Percentiles rank a stretch among this genome's conserved stretches.
phyloP scores from a whole-genome alignment of 1,140 invertebrate genomes.

The Drosophila sulfurigaster region DNA sequence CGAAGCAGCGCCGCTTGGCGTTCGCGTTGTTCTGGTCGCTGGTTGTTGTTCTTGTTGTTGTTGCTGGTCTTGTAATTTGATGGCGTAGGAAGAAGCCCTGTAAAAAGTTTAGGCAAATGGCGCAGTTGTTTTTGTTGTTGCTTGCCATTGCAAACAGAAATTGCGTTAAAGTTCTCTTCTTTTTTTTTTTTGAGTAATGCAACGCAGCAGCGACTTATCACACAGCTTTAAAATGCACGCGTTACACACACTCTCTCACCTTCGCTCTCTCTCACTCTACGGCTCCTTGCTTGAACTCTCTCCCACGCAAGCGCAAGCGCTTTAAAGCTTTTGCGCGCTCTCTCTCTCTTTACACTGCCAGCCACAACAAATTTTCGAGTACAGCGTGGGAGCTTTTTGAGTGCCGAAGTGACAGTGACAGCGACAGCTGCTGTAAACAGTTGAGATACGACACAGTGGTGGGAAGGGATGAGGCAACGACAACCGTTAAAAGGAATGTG shows the following conservation, averaged over 20 bases:
- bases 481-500: background rate
- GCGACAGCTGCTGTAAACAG: constrained; percentile 74
- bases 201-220: constrained; percentile 56
- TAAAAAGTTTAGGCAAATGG: constrained; percentile 43
- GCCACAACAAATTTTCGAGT: constrained; percentile 77
- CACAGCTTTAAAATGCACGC: constrained; percentile 60
- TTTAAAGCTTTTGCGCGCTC: constrained; percentile 5
- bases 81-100: constrained; percentile 46
- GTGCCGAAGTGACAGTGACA: constrained; percentile 26
- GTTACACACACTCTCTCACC: background rate
- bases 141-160: constrained; percentile 22
- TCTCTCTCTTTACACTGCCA: constrained; percentile 39
- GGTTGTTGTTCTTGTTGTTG: constrained; percentile 32
- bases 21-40: constrained; percentile 16
- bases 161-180: background rate
- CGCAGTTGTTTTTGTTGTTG: constrained; percentile 31
- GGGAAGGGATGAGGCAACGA: too few relatives aligned
- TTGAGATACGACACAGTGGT: constrained; percentile 1
- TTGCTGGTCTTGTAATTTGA: constrained; percentile 36
- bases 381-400: constrained; percentile 62
- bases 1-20: constrained; percentile 26
- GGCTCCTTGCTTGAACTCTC: background rate
- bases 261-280: constrained; percentile 22
- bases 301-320: constrained; percentile 69
- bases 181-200: constrained; percentile 33